These are phyloP conservation scores for Apodemus agrarius DNA, from an alignment of 2,797 vertebrate genomes.

Conservation along the genomic window DNA sequence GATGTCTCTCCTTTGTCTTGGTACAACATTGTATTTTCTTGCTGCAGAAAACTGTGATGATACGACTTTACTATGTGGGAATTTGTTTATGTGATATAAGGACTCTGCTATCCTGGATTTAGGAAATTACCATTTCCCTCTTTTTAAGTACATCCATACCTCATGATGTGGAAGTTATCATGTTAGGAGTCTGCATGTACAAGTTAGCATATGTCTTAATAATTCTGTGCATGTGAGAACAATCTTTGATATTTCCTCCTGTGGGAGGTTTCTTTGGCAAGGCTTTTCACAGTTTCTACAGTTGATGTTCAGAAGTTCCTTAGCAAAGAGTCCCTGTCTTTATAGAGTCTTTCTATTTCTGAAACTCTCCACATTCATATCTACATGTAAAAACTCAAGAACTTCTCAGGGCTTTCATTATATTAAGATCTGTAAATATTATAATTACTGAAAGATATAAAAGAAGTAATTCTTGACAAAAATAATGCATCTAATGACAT, in stretches of 20 bases:
- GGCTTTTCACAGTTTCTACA: neutral
- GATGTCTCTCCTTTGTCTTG: conserved; percentile 52
- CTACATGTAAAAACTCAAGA: neutral
- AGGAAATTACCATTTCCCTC: neutral
- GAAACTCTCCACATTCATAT: neutral
- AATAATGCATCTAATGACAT: conserved; percentile 53
- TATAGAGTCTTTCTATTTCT: conserved; percentile 21
- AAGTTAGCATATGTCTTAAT: neutral
- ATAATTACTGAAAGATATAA: conserved; percentile 34
- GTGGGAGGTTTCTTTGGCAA: neutral
- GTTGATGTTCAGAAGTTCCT: neutral
- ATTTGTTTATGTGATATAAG: neutral
- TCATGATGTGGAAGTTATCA: neutral
- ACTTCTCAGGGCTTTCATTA: neutral
- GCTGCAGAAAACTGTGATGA: neutral
- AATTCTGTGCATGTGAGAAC: neutral
- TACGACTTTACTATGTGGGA: neutral
- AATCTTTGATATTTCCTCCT: neutral
- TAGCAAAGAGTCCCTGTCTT: neutral
- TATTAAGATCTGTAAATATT: neutral
- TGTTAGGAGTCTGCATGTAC: neutral
- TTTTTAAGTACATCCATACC: neutral
- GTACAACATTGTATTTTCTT: neutral
- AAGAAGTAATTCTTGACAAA: conserved; percentile 53
- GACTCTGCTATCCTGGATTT: neutral